Evolutionary conservation across 35 echinoderm and acorn worm genomes (phyloP), one percentile per base, ranked within the genome.

Genomic region (Chiridota heheva): DNA sequence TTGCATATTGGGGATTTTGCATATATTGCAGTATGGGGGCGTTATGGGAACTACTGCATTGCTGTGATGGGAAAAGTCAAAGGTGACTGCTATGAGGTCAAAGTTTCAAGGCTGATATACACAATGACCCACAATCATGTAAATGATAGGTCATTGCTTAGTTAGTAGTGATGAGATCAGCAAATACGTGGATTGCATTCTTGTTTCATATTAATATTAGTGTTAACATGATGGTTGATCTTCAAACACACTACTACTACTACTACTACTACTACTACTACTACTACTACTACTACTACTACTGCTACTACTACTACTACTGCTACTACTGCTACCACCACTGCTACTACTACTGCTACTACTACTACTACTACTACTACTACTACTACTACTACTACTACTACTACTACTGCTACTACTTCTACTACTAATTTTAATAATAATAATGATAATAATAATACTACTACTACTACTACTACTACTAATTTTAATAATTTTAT

Each of bases 381-480:
- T 55, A 55, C 48, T 55, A 55, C 48, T 55, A 55, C 48, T 55
- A 55, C 48, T 55, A 55, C 48, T 55, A 55, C 48, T 55, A 55
- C 48, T 55, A 55, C 48, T 55, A 55, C 48, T 55, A 55, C 12
- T 55, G 22, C 48, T 55, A 55, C 48, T 55, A n/a, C n/a, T n/a
- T n/a, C n/a, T n/a, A n/a, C n/a, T n/a, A n/a, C n/a, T n/a, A n/a
- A n/a, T n/a, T n/a, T 22, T 55, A 55, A 12, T 55, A 55, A 12
- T 55, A 55, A 12, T 55, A 55, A 55, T 22, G 12, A 55, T n/a
- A n/a, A n/a, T n/a, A n/a, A n/a, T n/a, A n/a, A n/a, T n/a, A n/a
- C n/a, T n/a, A n/a, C n/a, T n/a, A n/a, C n/a, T n/a, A n/a, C n/a
- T n/a, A n/a, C n/a, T n/a, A n/a, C n/a, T n/a, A n/a, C n/a, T n/a